Percentiles rank a stretch among this genome's conserved stretches.
Conservation (phyloP, 2,797 vertebrate species). For the Phalloptychus januarius region DNA sequence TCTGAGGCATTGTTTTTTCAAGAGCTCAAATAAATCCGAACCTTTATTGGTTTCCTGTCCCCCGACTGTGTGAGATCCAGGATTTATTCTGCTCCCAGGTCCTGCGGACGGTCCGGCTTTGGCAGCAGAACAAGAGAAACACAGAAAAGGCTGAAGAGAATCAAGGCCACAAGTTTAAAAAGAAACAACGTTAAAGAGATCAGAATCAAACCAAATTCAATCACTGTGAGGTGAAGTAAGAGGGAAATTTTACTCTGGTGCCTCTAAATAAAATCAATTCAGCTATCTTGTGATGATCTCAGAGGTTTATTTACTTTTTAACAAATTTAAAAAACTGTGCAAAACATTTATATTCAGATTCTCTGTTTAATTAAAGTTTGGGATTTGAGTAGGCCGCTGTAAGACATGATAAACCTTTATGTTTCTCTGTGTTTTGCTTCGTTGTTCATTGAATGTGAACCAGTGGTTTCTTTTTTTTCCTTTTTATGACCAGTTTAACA, state of each 20-base stretch:
- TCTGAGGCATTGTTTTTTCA: slow-evolving; percentile 14
- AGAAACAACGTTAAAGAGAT: background rate
- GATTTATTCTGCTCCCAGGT: slow-evolving; percentile 14
- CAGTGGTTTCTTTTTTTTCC: background rate
- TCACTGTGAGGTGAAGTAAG: background rate
- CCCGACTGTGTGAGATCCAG: slow-evolving; percentile 8
- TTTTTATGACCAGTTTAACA: background rate
- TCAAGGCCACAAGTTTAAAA: background rate
- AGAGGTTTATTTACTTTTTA: background rate
- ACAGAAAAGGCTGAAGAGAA: slow-evolving; percentile 6
- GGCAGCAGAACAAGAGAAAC: slow-evolving; percentile 7
- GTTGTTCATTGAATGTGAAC: background rate
- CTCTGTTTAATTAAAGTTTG: background rate
- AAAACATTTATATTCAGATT: background rate
- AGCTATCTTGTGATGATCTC: background rate
- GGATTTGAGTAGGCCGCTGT: background rate
- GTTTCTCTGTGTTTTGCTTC: background rate
- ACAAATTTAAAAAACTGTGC: background rate
- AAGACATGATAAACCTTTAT: background rate
- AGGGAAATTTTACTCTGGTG: background rate
- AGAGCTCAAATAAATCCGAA: slow-evolving; percentile 19
- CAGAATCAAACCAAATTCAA: background rate
- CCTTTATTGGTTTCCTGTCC: slow-evolving; percentile 5
- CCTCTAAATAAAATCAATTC: background rate
- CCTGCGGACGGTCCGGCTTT: slow-evolving; percentile 8